A percentile compares a stretch with the other conserved stretches of the same genome.
Conservation (phyloP, 1,140 invertebrate species). For the Carposina sasakii region DNA sequence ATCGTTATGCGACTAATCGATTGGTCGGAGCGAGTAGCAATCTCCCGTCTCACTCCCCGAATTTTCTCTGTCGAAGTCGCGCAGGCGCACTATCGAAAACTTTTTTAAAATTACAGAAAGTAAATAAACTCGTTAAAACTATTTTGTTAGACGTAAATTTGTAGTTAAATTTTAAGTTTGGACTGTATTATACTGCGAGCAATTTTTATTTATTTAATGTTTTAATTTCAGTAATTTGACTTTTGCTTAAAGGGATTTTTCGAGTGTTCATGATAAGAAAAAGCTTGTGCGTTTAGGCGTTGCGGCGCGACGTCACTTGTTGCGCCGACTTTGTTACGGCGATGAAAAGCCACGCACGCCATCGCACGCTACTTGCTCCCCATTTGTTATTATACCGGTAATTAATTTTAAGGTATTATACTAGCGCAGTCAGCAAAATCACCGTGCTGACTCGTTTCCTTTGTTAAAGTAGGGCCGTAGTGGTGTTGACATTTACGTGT, state of each 20-base stretch:
- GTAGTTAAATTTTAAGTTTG: too few relatives aligned
- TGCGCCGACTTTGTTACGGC: conserved; percentile 63
- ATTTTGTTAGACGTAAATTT: conserved; percentile 47
- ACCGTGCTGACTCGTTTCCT: too few relatives aligned
- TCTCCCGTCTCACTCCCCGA: conserved; percentile 45
- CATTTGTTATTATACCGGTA: conserved; percentile 45
- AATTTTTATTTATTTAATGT: too few relatives aligned
- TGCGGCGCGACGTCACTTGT: conserved; percentile 60
- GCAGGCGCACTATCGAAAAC: conserved; percentile 45
- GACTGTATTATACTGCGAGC: too few relatives aligned
- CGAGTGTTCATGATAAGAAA: conserved; percentile 22
- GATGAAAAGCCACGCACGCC: conserved; percentile 62
- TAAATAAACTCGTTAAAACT: conserved; percentile 65
- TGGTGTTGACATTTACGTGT: too few relatives aligned
- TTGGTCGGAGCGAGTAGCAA: conserved; percentile 64
- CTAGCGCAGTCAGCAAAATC: conserved; percentile 20
- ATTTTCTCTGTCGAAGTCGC: conserved; percentile 47
- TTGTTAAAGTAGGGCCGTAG: too few relatives aligned
- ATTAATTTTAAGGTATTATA: conserved; percentile 49
- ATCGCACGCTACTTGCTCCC: conserved; percentile 43
- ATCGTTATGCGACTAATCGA: conserved; percentile 73
- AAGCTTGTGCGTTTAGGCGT: conserved; percentile 34
- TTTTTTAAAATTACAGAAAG: conserved; percentile 64
- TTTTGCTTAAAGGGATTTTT: too few relatives aligned
- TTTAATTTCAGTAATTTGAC: too few relatives aligned